These are phyloP conservation scores for Epicauta chinensis DNA, from an alignment of 1,140 invertebrate genomes.

Conservation along the genomic window DNA sequence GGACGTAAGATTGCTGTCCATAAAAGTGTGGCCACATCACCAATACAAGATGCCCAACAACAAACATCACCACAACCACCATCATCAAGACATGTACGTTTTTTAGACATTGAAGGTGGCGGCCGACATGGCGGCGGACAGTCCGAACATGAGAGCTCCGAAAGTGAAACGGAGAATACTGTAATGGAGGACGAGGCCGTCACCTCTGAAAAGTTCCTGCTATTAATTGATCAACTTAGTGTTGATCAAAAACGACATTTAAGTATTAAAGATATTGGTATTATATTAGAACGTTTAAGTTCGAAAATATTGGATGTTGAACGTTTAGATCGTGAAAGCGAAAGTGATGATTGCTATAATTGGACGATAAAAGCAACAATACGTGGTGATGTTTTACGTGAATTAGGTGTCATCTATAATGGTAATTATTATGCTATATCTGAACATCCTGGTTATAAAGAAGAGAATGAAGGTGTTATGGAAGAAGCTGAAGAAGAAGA, in stretches of 20 bases:
- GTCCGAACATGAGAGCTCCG: constrained; percentile 74
- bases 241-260: constrained; percentile 86
- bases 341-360: constrained; percentile 87
- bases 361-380: constrained; percentile 90
- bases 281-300: constrained; percentile 84
- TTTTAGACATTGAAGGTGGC: constrained; percentile 62
- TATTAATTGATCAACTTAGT: constrained; percentile 86
- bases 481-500: constrained; percentile 76
- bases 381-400: constrained; percentile 77
- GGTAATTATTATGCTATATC: constrained; percentile 93
- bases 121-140: constrained; percentile 42
- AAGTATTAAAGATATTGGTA: constrained; percentile 90
- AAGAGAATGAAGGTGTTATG: constrained; percentile 74
- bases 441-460: constrained; percentile 86
- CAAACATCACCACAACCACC: constrained; percentile 53
- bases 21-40: constrained; percentile 81
- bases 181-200: constrained; percentile 82
- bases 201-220: constrained; percentile 84
- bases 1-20: constrained; percentile 83
- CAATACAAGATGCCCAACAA: constrained; percentile 76
- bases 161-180: constrained; percentile 88
- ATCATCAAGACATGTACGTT: constrained; percentile 59
- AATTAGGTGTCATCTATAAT: constrained; percentile 90
- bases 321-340: constrained; percentile 79
- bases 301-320: constrained; percentile 92